These are phyloP conservation scores for Psylliodes chrysocephalus DNA, from an alignment of 2,888 invertebrate genomes.

Conservation along the genomic window DNA sequence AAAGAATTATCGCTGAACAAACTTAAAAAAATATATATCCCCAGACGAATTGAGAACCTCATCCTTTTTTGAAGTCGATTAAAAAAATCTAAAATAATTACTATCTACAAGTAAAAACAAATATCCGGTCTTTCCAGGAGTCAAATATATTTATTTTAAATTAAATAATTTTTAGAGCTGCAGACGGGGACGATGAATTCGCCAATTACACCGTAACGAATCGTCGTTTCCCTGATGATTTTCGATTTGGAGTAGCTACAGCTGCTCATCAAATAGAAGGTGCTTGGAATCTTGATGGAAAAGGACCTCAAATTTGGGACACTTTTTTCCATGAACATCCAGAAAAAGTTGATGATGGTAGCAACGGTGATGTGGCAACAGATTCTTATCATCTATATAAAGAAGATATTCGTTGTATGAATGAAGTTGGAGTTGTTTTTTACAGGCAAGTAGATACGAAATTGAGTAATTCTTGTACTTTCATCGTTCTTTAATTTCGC, in stretches of 20 bases:
- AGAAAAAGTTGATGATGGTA: slow-evolving; percentile 17
- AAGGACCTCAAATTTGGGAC: slow-evolving; percentile 47
- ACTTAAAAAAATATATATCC: no score
- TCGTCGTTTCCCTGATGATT: slow-evolving; percentile 43
- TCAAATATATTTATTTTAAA: no score
- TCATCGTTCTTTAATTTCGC: no score
- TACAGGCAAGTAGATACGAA: no score
- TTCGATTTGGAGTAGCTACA: slow-evolving; percentile 54
- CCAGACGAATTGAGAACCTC: no score
- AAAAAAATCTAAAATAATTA: no score
- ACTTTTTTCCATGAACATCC: slow-evolving; percentile 37
- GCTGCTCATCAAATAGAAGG: slow-evolving; percentile 55
- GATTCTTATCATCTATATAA: slow-evolving; percentile 75
- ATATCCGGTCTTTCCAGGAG: no score
- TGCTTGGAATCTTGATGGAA: slow-evolving; percentile 53
- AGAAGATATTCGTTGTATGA: slow-evolving; percentile 71
- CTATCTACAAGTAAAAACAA: no score
- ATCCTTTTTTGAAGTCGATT: no score
- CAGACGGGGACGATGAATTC: slow-evolving; percentile 40
- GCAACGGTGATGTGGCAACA: slow-evolving; percentile 72
- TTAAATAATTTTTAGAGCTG: slow-evolving; percentile 8
- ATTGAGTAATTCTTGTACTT: no score
- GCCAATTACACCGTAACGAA: slow-evolving; percentile 40
- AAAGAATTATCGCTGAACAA: no score
- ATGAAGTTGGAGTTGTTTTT: slow-evolving; percentile 67